Base-by-base conservation (phyloP, 2,888 invertebrate genomes). In the Shargacucullia verbasci region DNA sequence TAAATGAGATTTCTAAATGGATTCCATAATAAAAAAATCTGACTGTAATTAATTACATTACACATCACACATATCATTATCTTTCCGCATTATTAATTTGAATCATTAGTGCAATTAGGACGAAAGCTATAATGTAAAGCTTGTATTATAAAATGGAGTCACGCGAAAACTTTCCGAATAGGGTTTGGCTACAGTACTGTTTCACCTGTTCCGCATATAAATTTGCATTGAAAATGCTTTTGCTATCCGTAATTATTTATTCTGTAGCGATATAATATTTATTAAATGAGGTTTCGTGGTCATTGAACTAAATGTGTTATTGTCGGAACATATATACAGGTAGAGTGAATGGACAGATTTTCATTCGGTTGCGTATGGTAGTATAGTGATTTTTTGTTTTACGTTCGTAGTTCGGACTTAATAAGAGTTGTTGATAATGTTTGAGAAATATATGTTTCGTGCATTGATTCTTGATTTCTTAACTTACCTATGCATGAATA, bases 1-100 rank as follows among this genome's bases (percentile, higher is more conserved):
- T 20, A 33, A 47, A 62, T 55, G 34, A 37, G 46, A 34, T 8
- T 40, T 48, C 33, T 52, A 59, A 70, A 57, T 47, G 60, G 33
- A 61, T 59, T 59, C 45, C 50, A 55, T 65, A 55, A 69, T 59
- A 58, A 69, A 47, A 69, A 70, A 47, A n/a, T n/a, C 43, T 53
- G 31, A 41, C 34, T 61, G 43, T 70, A 59, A 70, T 78, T 80
- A 80, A 83, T 82, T 73, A 74, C 53, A 71, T 68, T 63, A 70
- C 62, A 73, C 72, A 75, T 79, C 64, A 78, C 76, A 76, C 73
- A 77, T 64, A 78, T 78, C 74, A 79, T 81, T 81, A 83, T 79
- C 71, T 75, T 83, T 82, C 70, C 70, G 66, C 75, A 72, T 80
- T 75, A 83, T 83, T 83, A 82, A 83, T 83, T 81, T 76, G 73